Conservation (phyloP, 2,797 vertebrate genomes). For the Acomys russatus region DNA sequence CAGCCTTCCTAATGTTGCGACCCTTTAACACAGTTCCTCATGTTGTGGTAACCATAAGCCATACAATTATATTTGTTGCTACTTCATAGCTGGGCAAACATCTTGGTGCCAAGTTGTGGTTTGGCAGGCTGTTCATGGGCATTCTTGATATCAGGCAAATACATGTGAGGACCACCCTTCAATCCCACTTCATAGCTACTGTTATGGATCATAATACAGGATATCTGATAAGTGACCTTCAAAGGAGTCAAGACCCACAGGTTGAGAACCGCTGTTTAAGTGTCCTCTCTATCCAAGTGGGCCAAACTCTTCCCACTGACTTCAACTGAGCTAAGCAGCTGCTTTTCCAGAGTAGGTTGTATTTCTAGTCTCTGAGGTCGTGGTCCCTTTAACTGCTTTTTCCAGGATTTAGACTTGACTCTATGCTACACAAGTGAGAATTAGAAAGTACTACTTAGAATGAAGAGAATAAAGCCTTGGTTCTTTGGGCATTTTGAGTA, state of each 20-base stretch:
- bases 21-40: background rate
- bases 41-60: background rate
- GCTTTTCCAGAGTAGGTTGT: background rate
- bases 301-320: background rate
- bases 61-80: background rate
- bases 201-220: background rate
- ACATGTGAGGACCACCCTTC: too few species aligned
- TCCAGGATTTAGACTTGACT: slow-evolving; percentile 64
- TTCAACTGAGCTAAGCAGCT: background rate
- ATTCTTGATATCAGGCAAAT: too few species aligned
- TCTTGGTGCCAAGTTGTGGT: too few species aligned
- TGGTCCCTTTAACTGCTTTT: background rate
- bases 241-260: background rate
- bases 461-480: background rate
- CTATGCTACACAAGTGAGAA: slow-evolving; percentile 54
- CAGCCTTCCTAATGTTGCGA: background rate
- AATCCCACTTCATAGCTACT: too few species aligned
- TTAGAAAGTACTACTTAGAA: slow-evolving; percentile 42
- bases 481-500: slow-evolving; percentile 43
- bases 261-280: background rate
- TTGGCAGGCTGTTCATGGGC: too few species aligned
- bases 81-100: background rate
- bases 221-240: too few species aligned
- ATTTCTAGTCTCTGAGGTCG: background rate
- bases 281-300: background rate